Base-by-base conservation (phyloP, 2,113 vertebrate species). In the Lepus timidus region DNA sequence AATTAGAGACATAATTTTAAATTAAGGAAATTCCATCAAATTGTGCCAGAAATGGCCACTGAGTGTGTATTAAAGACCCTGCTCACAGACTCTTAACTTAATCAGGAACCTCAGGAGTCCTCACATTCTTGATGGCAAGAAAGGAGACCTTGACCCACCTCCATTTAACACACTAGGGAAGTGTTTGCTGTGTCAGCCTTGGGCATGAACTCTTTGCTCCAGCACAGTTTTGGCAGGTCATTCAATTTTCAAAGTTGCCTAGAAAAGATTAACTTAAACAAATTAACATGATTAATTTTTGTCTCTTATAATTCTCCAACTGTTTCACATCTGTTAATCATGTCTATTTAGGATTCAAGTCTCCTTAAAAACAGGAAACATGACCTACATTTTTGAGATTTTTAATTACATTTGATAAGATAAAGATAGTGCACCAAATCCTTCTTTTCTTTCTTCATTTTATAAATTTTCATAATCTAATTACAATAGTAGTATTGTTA, bases 201-300 rank as follows among this genome's bases (percentile, higher is more conserved):
- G 19, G 9, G 23, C n/a, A 52, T 31, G 17, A 3, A 55, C 22
- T 9, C 20, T 31, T 80, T 62, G 5, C 11, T 4, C 62, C 65
- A 71, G 22, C 16, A 75, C 25, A 44, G 20, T 51, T 64, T 73
- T 23, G 33, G 13, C 3, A 16, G 19, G 7, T 70, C 33, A 85
- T 0, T 71, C 31, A 4, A 58, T 79, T 92, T 86, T 52, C 64
- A 88, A 79, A 67, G 61, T 14, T 78, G 6, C 1, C 10, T 62
- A 19, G 11, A 90, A 91, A 94, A 65, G 9, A 73, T 73, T 81
- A 78, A 85, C n/a, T 31, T 23, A 94, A 83, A 49, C 64, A 76
- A 76, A 55, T 44, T 58, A 87, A 71, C 65, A 92, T 0, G 13
- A 76, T 27, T 62, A 20, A 80, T 11, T 55, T 78, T 78, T 61